These are phyloP conservation scores for Parelbella ahira DNA, from an alignment of 2,888 invertebrate species.

Conservation along the genomic window DNA sequence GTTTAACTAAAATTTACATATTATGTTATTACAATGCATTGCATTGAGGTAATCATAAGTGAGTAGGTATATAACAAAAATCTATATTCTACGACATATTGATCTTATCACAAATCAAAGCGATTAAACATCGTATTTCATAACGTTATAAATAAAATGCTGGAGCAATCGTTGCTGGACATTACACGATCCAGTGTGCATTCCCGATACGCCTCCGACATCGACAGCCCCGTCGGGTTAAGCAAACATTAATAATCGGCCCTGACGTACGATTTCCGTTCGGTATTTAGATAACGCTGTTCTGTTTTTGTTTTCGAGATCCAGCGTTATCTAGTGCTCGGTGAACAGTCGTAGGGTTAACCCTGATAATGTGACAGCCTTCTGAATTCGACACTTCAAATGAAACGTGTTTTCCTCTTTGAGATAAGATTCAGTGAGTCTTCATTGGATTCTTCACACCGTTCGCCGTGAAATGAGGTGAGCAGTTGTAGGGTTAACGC, in stretches of 20 bases:
- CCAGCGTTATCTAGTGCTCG: slow-evolving; percentile 19
- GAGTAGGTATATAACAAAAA: too few relatives aligned
- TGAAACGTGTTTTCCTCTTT: slow-evolving; percentile 17
- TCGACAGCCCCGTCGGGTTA: slow-evolving; percentile 64
- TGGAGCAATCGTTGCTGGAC: too few relatives aligned
- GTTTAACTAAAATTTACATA: too few relatives aligned
- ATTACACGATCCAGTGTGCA: too few relatives aligned
- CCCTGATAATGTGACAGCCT: slow-evolving; percentile 32
- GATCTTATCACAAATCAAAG: too few relatives aligned
- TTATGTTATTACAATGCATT: too few relatives aligned
- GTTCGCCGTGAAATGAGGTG: too few relatives aligned
- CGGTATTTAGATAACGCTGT: slow-evolving; percentile 39
- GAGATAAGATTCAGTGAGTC: slow-evolving; percentile 11
- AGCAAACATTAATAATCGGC: slow-evolving; percentile 70
- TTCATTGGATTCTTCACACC: too few relatives aligned
- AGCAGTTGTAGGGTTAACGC: slow-evolving; percentile 20
- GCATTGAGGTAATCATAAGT: too few relatives aligned
- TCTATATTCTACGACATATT: too few relatives aligned
- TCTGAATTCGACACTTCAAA: slow-evolving; percentile 23
- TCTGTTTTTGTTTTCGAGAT: slow-evolving; percentile 21
- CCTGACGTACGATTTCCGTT: slow-evolving; percentile 69
- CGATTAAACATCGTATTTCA: too few relatives aligned
- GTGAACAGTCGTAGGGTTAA: slow-evolving; percentile 21
- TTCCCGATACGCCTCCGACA: neutral
- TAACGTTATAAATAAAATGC: too few relatives aligned